Percentiles rank a stretch among this genome's conserved stretches.
Conservation (phyloP, 1,140 invertebrate species). For the Scaptomyza hsui region DNA sequence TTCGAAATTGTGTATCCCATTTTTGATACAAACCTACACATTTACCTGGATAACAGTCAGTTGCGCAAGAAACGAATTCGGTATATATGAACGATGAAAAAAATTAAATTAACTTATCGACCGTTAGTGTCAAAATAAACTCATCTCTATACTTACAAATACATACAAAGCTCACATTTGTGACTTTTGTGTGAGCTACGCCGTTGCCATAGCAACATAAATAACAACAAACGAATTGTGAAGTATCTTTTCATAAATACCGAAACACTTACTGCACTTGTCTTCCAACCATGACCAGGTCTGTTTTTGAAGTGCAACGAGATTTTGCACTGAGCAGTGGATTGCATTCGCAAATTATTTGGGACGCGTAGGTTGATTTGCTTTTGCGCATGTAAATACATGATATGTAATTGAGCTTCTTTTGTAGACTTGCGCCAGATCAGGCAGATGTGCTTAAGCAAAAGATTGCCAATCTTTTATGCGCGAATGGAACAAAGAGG, state of each 20-base stretch:
- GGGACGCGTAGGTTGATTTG: constrained; percentile 67
- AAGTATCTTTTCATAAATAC: background rate
- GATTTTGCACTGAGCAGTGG: constrained; percentile 70
- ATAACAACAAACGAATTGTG: constrained; percentile 8
- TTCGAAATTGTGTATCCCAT: no score
- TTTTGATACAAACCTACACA: no score
- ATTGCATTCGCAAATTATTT: constrained; percentile 71
- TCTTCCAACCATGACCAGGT: constrained; percentile 44
- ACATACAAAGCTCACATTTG: background rate
- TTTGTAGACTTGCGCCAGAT: constrained; percentile 53
- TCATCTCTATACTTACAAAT: background rate
- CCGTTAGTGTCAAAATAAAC: background rate
- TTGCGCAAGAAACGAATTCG: no score
- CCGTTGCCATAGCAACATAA: constrained; percentile 14
- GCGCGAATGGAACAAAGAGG: constrained; percentile 25
- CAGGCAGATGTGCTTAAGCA: constrained; percentile 62
- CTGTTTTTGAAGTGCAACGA: constrained; percentile 67
- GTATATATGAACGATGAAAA: background rate
- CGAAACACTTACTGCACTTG: background rate
- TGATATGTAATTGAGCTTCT: no score
- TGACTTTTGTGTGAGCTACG: background rate
- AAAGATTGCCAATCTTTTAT: constrained; percentile 66
- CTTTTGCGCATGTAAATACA: background rate
- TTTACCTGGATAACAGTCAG: no score
- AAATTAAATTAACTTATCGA: background rate